Conservation (phyloP, 2,797 vertebrate genomes). For the Pithecia hirsuta region DNA sequence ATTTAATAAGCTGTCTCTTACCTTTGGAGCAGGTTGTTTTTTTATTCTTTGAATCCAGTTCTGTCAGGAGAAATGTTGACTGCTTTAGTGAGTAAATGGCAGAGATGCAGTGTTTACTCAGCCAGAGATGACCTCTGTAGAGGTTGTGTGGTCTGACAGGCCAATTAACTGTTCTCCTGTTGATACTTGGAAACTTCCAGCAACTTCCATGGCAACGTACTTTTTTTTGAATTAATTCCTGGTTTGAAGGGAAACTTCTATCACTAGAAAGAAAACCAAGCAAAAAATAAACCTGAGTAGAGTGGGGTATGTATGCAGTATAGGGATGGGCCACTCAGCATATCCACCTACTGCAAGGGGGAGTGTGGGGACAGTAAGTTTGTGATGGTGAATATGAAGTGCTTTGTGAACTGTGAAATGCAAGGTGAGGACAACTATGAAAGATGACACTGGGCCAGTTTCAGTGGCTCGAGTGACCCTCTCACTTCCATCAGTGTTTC, state of each 20-base stretch:
- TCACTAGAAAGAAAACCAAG: neutral
- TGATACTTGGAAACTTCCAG: neutral
- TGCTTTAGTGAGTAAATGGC: neutral
- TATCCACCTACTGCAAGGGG: fast-evolving
- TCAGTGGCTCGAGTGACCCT: neutral
- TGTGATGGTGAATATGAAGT: fast-evolving
- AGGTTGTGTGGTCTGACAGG: neutral
- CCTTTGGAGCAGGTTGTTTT: neutral
- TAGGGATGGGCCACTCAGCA: neutral
- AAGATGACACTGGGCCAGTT: neutral
- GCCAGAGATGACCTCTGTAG: neutral
- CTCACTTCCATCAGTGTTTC: neutral
- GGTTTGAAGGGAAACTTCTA: neutral
- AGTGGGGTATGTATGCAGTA: fast-evolving
- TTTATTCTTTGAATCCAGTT: neutral
- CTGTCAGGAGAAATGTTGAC: conserved; percentile 17
- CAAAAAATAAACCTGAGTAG: neutral
- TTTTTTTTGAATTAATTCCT: neutral
- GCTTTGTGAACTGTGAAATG: neutral
- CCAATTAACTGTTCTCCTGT: conserved; percentile 40
- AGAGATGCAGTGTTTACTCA: neutral
- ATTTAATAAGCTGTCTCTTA: conserved; percentile 61
- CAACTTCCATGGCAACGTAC: neutral
- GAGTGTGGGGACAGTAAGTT: fast-evolving
- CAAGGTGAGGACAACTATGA: neutral